phyloP scores from a whole-genome alignment of 2,797 vertebrate species.

The Malurus leucopterus region DNA sequence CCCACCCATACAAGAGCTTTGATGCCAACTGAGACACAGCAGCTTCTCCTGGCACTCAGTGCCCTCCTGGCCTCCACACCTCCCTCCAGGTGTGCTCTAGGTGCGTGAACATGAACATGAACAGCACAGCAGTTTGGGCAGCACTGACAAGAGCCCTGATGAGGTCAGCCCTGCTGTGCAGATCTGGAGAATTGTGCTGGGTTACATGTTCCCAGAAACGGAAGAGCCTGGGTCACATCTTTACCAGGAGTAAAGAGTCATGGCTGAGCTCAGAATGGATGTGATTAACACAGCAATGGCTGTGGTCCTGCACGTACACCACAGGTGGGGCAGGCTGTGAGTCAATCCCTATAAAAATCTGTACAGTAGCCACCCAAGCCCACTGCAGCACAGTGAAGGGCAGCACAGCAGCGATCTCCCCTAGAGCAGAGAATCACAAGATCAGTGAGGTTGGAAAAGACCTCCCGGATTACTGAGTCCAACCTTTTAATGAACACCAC shows the following conservation, averaged over 20 bases:
- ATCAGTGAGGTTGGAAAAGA: neutral
- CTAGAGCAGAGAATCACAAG: neutral
- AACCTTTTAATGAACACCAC: neutral
- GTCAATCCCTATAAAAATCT: neutral
- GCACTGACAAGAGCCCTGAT: neutral
- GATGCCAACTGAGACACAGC: neutral
- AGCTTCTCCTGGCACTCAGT: neutral
- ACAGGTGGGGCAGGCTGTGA: neutral
- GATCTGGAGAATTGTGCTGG: neutral
- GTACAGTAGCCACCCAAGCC: no score
- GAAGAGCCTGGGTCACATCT: neutral
- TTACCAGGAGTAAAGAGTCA: neutral
- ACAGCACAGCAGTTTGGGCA: neutral
- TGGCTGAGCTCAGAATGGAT: rapidly evolving
- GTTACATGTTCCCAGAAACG: neutral
- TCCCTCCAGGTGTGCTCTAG: neutral
- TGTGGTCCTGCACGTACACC: neutral
- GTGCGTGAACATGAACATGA: neutral
- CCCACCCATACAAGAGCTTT: neutral
- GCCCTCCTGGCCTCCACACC: neutral
- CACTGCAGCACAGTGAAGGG: no score
- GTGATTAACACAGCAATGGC: neutral
- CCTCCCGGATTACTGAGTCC: neutral
- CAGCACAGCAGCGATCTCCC: neutral
- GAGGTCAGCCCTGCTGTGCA: neutral